phyloP scores from a whole-genome alignment of 2,888 invertebrate genomes.

The Eucriotettix oculatus region DNA sequence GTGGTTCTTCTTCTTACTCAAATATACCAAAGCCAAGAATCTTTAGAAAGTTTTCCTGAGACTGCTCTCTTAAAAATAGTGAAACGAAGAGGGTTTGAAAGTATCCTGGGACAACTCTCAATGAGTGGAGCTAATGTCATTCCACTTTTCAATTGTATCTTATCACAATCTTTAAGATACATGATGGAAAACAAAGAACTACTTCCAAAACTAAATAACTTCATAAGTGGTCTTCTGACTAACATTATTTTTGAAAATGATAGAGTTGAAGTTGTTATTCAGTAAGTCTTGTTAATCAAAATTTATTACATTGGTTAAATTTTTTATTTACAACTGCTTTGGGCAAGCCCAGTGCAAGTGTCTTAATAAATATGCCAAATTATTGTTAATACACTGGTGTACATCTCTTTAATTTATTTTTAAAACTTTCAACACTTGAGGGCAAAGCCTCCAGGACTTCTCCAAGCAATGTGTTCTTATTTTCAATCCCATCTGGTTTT shows the following conservation, averaged over 20 bases:
- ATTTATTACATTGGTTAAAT: too few species aligned
- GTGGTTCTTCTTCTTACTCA: constrained; percentile 47
- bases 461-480: too few species aligned
- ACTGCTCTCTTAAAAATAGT: constrained; percentile 34
- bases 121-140: constrained; percentile 36
- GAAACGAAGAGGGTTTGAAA: constrained; percentile 29
- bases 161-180: constrained; percentile 31
- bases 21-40: constrained; percentile 48
- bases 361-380: too few species aligned
- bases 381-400: too few species aligned
- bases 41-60: constrained; percentile 31
- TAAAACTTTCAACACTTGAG: too few species aligned
- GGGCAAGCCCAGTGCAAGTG: too few species aligned
- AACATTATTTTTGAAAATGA: constrained; percentile 39
- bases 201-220: constrained; percentile 30
- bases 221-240: constrained; percentile 39
- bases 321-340: too few species aligned
- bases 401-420: too few species aligned
- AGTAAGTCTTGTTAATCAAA: constrained; percentile 27
- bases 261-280: constrained; percentile 36
- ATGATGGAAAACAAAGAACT: constrained; percentile 29
- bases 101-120: constrained; percentile 35
- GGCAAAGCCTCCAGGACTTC: too few species aligned
- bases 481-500: too few species aligned
- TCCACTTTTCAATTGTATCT: constrained; percentile 37